A percentile compares a stretch with the other conserved stretches of the same genome.
These are phyloP conservation scores for Otolemur crassicaudatus DNA, from an alignment of 2,797 vertebrate genomes.

Conservation along the genomic window DNA sequence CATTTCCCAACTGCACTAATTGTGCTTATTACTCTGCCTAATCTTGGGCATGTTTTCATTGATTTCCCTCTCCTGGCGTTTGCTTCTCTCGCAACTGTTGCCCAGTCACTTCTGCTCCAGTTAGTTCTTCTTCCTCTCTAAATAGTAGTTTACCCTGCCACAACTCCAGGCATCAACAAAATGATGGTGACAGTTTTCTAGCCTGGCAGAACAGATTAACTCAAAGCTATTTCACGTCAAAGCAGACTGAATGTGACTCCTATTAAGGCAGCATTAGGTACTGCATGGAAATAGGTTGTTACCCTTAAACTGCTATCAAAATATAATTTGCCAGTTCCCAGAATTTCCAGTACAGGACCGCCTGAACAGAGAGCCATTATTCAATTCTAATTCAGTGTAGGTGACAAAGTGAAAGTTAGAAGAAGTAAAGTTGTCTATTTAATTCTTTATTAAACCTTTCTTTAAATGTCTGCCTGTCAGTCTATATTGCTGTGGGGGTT, in stretches of 20 bases:
- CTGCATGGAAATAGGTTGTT: slow-evolving; percentile 74
- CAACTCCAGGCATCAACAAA: not conserved
- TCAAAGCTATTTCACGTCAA: slow-evolving; percentile 47
- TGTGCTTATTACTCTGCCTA: slow-evolving; percentile 55
- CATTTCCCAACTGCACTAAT: slow-evolving; percentile 21
- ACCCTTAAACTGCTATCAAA: slow-evolving; percentile 55
- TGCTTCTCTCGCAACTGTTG: slow-evolving; percentile 71
- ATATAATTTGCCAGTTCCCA: slow-evolving; percentile 60
- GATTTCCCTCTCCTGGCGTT: slow-evolving; percentile 57
- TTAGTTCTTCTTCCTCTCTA: not conserved
- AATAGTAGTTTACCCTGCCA: slow-evolving; percentile 28
- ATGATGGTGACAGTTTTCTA: slow-evolving; percentile 49
- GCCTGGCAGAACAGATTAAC: slow-evolving; percentile 57
- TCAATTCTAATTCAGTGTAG: slow-evolving; percentile 77
- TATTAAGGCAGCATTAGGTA: slow-evolving; percentile 67
- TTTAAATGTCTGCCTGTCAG: slow-evolving; percentile 82
- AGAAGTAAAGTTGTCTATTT: slow-evolving; percentile 76
- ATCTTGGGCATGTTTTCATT: slow-evolving; percentile 68
- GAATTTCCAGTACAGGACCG: slow-evolving; percentile 64
- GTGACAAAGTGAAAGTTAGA: slow-evolving; percentile 77
- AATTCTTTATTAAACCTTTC: slow-evolving; percentile 75
- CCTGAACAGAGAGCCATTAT: slow-evolving; percentile 73
- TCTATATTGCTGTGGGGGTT: slow-evolving; percentile 79
- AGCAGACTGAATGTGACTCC: slow-evolving; percentile 60
- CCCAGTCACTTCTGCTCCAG: slow-evolving; percentile 60